These are phyloP conservation scores for Odontocolon sp. DNA, from an alignment of 2,888 invertebrate genomes.

Conservation along the genomic window DNA sequence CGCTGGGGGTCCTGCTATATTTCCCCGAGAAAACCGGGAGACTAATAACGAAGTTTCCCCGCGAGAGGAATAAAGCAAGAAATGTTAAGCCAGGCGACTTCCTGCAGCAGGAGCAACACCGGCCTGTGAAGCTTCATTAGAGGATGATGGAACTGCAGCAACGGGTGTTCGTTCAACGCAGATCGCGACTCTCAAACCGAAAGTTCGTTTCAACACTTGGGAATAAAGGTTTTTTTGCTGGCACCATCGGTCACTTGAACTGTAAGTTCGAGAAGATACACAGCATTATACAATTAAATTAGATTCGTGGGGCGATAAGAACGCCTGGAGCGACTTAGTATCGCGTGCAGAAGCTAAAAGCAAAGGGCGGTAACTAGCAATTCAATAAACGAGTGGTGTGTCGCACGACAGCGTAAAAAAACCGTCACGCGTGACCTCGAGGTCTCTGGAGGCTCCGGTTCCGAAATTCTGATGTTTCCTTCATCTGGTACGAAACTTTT, in stretches of 20 bases:
- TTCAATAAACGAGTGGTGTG: neutral
- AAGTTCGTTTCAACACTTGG: constrained; percentile 4
- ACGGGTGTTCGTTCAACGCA: constrained; percentile 23
- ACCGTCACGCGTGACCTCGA: neutral
- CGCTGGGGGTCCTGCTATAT: neutral
- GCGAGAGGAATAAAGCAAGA: constrained; percentile 53
- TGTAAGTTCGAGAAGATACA: too few species aligned
- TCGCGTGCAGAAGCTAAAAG: too few species aligned
- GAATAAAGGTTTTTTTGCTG: neutral
- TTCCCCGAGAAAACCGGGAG: constrained; percentile 26
- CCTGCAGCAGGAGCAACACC: constrained; percentile 24
- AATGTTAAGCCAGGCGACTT: constrained; percentile 33
- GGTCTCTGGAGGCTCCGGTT: neutral
- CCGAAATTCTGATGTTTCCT: neutral
- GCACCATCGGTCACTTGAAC: too few species aligned
- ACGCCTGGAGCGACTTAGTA: too few species aligned
- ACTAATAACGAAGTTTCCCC: constrained; percentile 61
- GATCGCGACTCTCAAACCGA: constrained; percentile 4
- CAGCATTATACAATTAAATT: too few species aligned
- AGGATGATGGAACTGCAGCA: constrained; percentile 46
- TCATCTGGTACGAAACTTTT: constrained; percentile 5
- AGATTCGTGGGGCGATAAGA: too few species aligned
- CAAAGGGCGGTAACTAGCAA: too few species aligned
- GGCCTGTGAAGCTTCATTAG: constrained; percentile 57
- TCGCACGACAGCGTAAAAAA: neutral